A percentile compares a stretch with the other conserved stretches of the same genome.
phyloP scores from a whole-genome alignment of 1,140 invertebrate genomes.

The Drosophila saltans region DNA sequence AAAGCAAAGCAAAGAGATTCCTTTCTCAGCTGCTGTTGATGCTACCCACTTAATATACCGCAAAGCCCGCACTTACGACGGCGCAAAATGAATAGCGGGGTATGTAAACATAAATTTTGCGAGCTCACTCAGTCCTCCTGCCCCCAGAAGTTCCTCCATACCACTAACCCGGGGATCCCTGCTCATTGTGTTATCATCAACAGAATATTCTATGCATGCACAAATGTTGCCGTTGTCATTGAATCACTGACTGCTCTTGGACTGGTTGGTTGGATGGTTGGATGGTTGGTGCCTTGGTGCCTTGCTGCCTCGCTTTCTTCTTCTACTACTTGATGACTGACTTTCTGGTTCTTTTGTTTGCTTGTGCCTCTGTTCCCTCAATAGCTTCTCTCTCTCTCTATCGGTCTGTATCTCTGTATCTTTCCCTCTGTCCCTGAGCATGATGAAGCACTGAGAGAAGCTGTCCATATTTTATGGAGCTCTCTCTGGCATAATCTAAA shows the following conservation, averaged over 20 bases:
- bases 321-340: slow-evolving; percentile 46
- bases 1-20: slow-evolving; percentile 42
- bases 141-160: background rate
- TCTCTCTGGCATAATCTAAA: slow-evolving; percentile 12
- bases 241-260: slow-evolving; percentile 50
- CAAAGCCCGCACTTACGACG: slow-evolving; percentile 77
- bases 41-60: slow-evolving; percentile 78
- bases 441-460: slow-evolving; percentile 43
- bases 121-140: slow-evolving; percentile 51
- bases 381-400: background rate
- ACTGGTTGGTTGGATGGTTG: slow-evolving; percentile 1
- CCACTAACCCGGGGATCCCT: slow-evolving; percentile 4
- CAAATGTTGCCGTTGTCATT: slow-evolving; percentile 80
- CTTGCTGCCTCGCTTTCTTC: slow-evolving; percentile 4
- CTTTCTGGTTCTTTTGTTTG: slow-evolving; percentile 38
- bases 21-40: slow-evolving; percentile 44
- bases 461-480: slow-evolving; percentile 46
- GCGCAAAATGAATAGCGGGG: slow-evolving; percentile 74
- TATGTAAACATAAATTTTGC: slow-evolving; percentile 82
- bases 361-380: slow-evolving; percentile 30
- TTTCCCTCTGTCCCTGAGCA: slow-evolving; percentile 19
- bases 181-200: slow-evolving; percentile 77
- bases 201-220: slow-evolving; percentile 81
- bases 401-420: background rate
- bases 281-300: background rate